These are phyloP conservation scores for Aphidoletes aphidimyza DNA, from an alignment of 2,888 invertebrate genomes.

Conservation along the genomic window DNA sequence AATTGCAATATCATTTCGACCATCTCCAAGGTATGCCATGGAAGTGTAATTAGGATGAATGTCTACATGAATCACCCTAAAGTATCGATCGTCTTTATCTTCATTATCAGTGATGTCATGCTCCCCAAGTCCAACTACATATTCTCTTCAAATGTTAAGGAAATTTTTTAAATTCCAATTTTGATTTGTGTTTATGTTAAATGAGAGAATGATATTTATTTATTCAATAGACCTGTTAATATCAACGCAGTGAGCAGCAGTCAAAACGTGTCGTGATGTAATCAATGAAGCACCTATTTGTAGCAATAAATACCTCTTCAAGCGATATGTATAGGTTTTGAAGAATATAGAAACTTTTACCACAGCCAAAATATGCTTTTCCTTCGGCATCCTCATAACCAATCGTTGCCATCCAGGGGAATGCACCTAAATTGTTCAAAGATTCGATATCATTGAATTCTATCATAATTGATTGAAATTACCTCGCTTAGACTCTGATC, in stretches of 20 bases:
- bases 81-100: conserved; percentile 68
- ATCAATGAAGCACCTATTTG: conserved; percentile 62
- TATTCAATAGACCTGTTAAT: conserved; percentile 62
- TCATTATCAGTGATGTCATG: background rate
- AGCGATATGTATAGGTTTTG: background rate
- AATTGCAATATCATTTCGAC: no score
- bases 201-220: no score
- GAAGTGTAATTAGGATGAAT: no score
- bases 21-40: no score
- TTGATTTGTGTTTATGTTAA: background rate
- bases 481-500: conserved; percentile 74
- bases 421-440: conserved; percentile 70
- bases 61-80: no score
- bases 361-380: conserved; percentile 65
- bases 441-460: conserved; percentile 7
- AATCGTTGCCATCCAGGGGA: conserved; percentile 83
- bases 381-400: conserved; percentile 73
- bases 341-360: no score
- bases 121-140: background rate
- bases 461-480: conserved; percentile 57
- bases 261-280: conserved; percentile 76
- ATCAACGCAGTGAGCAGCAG: conserved; percentile 67
- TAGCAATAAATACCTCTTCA: background rate
- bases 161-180: background rate
- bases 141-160: background rate